These are phyloP conservation scores for Galendromus occidentalis DNA, from an alignment of 1,140 invertebrate genomes.

Conservation along the genomic window DNA sequence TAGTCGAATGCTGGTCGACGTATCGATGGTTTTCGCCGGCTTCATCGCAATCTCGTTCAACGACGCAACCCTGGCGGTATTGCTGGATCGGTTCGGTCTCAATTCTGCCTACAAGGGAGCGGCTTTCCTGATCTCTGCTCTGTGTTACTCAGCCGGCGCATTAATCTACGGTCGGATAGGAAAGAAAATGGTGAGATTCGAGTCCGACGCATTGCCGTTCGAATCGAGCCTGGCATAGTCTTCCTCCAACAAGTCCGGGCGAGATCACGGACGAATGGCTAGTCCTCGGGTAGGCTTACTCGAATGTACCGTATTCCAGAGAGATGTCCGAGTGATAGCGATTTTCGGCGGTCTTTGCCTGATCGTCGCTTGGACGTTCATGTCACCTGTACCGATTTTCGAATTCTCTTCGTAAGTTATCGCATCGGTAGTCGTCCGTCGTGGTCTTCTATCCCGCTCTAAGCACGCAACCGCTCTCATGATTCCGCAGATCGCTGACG, in stretches of 20 bases:
- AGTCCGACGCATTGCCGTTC: no score
- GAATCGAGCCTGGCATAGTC: neutral
- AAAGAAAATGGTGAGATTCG: neutral
- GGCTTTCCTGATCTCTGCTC: neutral
- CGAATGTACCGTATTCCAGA: no score
- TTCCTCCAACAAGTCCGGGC: neutral
- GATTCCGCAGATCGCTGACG: neutral
- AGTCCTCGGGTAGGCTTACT: neutral
- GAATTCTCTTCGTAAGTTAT: neutral
- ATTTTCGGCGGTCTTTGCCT: neutral
- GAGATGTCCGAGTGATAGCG: neutral
- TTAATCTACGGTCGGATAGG: neutral
- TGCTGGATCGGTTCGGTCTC: conserved; percentile 1
- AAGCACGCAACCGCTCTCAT: neutral
- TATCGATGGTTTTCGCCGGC: neutral
- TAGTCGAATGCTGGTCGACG: neutral
- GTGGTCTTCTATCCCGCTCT: no score
- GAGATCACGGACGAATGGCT: no score
- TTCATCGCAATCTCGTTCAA: neutral
- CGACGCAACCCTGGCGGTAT: neutral
- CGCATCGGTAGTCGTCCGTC: no score
- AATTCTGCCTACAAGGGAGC: conserved; percentile 1
- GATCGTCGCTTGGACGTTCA: neutral
- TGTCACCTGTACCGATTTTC: neutral
- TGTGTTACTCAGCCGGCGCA: neutral